Evolutionary conservation across 2,797 vertebrate species (phyloP).

Genomic region (Coracias cyanogaster): DNA sequence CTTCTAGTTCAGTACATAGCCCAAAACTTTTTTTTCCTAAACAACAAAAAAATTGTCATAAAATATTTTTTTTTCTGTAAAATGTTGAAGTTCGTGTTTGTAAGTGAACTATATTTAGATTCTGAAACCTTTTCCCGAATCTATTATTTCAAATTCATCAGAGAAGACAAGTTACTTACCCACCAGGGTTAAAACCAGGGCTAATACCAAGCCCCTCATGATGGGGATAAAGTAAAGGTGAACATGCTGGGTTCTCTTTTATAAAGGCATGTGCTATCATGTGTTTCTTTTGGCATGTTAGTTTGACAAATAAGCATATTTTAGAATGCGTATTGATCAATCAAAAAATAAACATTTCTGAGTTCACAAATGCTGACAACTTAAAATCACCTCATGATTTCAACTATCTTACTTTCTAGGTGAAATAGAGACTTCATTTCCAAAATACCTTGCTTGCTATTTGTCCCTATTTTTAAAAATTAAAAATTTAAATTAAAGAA

Average conservation of each 20-base stretch:
- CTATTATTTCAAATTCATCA: not conserved
- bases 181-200: constrained; percentile 56
- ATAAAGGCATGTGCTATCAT: constrained; percentile 59
- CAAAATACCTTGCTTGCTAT: not conserved
- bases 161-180: constrained; percentile 57
- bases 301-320: constrained; percentile 35
- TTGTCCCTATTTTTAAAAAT: not conserved
- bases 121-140: not conserved
- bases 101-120: not conserved
- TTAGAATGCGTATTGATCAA: constrained; percentile 46
- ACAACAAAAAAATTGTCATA: not conserved
- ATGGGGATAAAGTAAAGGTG: constrained; percentile 46
- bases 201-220: constrained; percentile 63
- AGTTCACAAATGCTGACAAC: not conserved
- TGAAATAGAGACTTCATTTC: not conserved
- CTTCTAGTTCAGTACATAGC: not conserved
- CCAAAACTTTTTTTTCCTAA: not conserved
- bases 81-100: not conserved
- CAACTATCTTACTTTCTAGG: not conserved
- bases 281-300: constrained; percentile 50
- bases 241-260: constrained; percentile 10
- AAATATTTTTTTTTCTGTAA: constrained; percentile 15
- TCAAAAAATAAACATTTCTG: constrained; percentile 56
- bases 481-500: not conserved
- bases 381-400: not conserved